Evolutionary conservation across 2,888 invertebrate genomes (phyloP).

Genomic region (Smittia sp.): DNA sequence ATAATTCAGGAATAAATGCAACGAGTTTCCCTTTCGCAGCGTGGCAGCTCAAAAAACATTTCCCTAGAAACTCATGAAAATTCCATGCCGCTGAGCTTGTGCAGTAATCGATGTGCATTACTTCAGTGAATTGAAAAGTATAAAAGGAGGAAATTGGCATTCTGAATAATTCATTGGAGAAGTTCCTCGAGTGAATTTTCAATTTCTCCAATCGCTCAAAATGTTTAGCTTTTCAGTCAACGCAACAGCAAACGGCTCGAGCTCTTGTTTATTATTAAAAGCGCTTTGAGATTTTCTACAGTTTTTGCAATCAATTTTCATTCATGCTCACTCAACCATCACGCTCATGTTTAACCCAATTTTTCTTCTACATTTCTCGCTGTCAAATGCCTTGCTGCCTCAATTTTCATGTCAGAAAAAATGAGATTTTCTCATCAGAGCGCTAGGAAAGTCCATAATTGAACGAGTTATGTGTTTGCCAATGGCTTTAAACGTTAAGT

Average conservation of each 20-base stretch:
- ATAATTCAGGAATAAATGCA: slow-evolving; percentile 11
- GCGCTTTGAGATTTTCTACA: background rate
- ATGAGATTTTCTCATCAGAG: background rate
- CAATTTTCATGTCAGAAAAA: slow-evolving; percentile 39
- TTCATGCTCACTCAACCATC: slow-evolving; percentile 2
- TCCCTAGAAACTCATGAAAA: background rate
- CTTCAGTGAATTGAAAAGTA: background rate
- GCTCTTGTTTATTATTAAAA: too few species aligned
- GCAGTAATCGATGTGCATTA: background rate
- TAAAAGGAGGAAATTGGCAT: too few species aligned
- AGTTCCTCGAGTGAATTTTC: too few species aligned
- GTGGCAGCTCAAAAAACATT: background rate
- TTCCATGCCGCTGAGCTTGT: background rate
- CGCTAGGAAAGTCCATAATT: slow-evolving; percentile 29
- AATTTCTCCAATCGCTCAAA: too few species aligned
- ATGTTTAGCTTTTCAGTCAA: too few species aligned
- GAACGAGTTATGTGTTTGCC: slow-evolving; percentile 16
- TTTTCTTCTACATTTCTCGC: background rate
- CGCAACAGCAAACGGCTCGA: too few species aligned
- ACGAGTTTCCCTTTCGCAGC: background rate
- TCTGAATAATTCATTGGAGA: too few species aligned
- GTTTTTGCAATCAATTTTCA: background rate
- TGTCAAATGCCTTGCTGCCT: background rate
- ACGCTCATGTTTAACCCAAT: slow-evolving; percentile 34
- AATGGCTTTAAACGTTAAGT: background rate